Conservation (phyloP, 2,797 vertebrate species). For the Lemur catta region DNA sequence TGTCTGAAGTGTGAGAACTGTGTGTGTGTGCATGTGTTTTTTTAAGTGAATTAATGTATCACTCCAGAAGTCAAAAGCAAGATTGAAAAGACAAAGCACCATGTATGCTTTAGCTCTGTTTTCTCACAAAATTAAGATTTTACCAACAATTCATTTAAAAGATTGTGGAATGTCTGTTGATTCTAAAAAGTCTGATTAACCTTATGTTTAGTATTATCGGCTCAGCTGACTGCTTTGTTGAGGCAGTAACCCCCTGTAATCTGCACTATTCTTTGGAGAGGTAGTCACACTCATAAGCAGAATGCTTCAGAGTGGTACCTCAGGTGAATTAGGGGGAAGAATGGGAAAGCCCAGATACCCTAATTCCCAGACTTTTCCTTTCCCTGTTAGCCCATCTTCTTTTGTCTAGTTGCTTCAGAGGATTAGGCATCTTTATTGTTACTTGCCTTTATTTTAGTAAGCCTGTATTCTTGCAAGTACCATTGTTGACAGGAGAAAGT, state of each 20-base stretch:
- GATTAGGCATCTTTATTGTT: background rate
- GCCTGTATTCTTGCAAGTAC: background rate
- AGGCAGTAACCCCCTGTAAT: background rate
- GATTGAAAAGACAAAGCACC: background rate
- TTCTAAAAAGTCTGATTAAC: background rate
- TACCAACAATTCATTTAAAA: background rate
- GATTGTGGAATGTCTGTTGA: background rate
- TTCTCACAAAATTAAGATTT: background rate
- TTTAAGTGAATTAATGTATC: background rate
- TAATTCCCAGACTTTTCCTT: background rate
- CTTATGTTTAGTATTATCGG: background rate
- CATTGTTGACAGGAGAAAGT: background rate
- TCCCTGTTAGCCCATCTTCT: background rate
- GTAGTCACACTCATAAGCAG: background rate
- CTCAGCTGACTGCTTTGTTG: constrained; percentile 23
- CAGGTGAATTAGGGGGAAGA: background rate
- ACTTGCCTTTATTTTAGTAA: constrained; percentile 27
- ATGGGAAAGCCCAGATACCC: background rate
- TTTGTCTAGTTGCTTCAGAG: background rate
- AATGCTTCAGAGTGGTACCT: background rate
- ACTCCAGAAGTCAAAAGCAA: background rate
- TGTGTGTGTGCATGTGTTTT: background rate
- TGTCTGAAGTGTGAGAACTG: background rate
- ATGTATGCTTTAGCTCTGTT: background rate
- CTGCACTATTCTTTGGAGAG: background rate